These are phyloP conservation scores for Microcebus murinus DNA, from an alignment of 2,113 vertebrate genomes.

Conservation along the genomic window DNA sequence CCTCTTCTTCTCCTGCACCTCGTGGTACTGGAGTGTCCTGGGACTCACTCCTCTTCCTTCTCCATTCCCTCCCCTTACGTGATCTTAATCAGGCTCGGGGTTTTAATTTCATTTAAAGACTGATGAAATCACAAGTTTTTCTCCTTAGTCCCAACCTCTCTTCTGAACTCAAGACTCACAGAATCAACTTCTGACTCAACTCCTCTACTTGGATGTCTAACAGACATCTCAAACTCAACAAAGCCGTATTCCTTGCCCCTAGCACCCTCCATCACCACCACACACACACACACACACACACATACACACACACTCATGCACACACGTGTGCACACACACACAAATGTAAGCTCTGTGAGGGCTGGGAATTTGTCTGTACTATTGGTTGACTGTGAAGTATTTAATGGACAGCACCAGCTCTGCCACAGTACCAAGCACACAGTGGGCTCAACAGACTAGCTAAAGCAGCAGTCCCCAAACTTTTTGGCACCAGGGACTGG, in stretches of 20 bases:
- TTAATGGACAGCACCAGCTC: neutral
- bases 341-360: neutral
- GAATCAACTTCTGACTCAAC: neutral
- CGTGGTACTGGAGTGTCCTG: neutral
- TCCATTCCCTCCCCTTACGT: neutral
- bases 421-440: neutral
- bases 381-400: neutral
- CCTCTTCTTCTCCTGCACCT: neutral
- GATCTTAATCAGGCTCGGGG: neutral
- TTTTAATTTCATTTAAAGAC: slow-evolving; percentile 16
- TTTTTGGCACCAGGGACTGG: too few species aligned
- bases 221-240: neutral
- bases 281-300: neutral
- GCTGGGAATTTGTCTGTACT: neutral
- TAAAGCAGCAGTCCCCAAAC: neutral
- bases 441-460: neutral
- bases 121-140: slow-evolving; percentile 1
- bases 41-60: neutral
- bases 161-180: neutral
- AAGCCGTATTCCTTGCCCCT: neutral
- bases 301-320: neutral
- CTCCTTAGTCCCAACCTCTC: neutral
- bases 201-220: neutral
- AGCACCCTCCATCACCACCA: neutral
- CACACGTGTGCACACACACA: neutral